Evolutionary conservation across 2,113 vertebrate species (phyloP).

Genomic region (Lethenteron camtschaticum): DNA sequence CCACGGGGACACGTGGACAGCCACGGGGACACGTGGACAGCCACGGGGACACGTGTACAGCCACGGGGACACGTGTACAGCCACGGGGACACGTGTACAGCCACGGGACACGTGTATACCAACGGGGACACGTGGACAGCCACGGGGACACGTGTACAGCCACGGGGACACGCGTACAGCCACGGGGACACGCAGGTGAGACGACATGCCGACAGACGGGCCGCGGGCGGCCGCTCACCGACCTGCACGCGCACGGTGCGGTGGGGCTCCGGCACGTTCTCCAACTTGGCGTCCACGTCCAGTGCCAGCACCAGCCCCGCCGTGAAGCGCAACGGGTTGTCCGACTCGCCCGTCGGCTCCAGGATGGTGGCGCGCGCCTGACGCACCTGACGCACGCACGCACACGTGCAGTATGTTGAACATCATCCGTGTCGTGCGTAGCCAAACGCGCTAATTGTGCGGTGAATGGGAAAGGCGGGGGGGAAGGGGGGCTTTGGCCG

Average conservation of each 20-base stretch:
- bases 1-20: neutral
- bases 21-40: neutral
- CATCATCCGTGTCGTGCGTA: no score
- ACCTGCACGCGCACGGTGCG: conserved; percentile 77
- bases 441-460: no score
- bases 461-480: no score
- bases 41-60: neutral
- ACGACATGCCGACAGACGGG: conserved; percentile 65
- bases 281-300: conserved; percentile 70
- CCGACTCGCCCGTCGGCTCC: conserved; percentile 76
- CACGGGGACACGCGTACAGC: neutral
- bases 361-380: conserved; percentile 64
- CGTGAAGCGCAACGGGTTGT: conserved; percentile 74
- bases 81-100: neutral
- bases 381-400: conserved; percentile 35
- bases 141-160: neutral
- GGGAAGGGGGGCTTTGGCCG: no score
- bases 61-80: neutral
- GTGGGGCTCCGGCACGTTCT: conserved; percentile 71
- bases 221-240: conserved; percentile 43
- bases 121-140: neutral
- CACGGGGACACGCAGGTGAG: neutral
- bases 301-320: conserved; percentile 69
- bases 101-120: no score
- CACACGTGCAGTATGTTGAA: no score